Evolutionary conservation across 2,113 vertebrate species (phyloP).

Genomic region (Actinemys pallida): DNA sequence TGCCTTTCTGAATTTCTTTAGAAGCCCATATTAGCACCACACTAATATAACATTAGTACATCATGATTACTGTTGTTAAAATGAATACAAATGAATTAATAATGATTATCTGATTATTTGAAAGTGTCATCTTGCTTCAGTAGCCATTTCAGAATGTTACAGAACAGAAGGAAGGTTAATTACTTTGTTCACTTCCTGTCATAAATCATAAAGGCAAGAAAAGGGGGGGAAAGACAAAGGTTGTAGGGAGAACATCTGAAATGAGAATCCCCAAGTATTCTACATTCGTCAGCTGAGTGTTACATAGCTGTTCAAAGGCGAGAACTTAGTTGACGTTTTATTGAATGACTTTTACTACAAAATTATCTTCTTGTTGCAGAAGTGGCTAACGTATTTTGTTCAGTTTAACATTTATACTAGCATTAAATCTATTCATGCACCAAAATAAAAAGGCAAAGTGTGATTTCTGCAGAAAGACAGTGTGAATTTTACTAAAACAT

Average conservation of each 20-base stretch:
- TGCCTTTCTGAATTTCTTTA: not conserved
- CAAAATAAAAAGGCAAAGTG: not conserved
- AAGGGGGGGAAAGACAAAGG: rapidly evolving
- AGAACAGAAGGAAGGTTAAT: not conserved
- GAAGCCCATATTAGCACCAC: not conserved
- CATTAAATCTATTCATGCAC: rapidly evolving
- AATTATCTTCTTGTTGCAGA: not conserved
- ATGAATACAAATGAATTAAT: constrained; percentile 24
- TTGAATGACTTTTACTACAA: not conserved
- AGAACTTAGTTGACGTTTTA: not conserved
- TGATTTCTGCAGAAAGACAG: not conserved
- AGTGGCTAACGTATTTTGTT: not conserved
- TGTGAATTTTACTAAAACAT: not conserved
- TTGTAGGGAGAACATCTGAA: not conserved
- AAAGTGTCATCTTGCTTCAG: not conserved
- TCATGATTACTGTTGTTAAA: not conserved
- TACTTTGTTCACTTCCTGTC: not conserved
- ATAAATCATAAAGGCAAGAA: not conserved
- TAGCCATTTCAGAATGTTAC: constrained; percentile 2
- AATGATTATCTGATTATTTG: constrained; percentile 17
- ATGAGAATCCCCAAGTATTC: not conserved
- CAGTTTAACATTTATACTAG: not conserved
- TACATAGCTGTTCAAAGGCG: not conserved
- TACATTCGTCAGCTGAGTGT: not conserved
- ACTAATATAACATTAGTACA: not conserved